These are phyloP conservation scores for Karalla daura DNA, from an alignment of 2,797 vertebrate species.

Conservation along the genomic window DNA sequence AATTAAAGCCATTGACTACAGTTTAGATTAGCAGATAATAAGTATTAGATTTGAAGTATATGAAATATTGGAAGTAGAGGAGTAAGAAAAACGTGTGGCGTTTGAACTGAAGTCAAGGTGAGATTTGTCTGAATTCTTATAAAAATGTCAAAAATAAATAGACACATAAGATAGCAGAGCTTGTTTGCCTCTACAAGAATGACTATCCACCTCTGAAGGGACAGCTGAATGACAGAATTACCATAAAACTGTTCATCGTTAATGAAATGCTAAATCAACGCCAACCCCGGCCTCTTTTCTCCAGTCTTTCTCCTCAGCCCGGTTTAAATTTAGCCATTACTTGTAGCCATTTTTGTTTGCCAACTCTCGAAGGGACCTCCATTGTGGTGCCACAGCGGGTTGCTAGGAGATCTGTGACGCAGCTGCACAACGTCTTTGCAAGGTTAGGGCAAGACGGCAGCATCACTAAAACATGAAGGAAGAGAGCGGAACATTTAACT, in stretches of 20 bases:
- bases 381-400: constrained; percentile 51
- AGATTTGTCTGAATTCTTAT: neutral
- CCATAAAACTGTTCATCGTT: neutral
- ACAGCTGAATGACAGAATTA: neutral
- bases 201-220: constrained; percentile 8
- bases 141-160: too few species aligned
- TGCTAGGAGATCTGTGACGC: constrained; percentile 69
- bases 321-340: constrained; percentile 48
- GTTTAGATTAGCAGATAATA: too few species aligned
- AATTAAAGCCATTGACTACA: too few species aligned
- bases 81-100: too few species aligned
- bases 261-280: constrained; percentile 5
- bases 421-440: constrained; percentile 29
- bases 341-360: constrained; percentile 45
- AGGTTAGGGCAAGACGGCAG: constrained; percentile 45
- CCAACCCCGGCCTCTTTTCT: neutral
- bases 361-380: constrained; percentile 48
- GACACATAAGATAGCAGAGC: neutral
- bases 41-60: too few species aligned
- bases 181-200: neutral
- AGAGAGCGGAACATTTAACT: too few species aligned
- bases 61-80: too few species aligned
- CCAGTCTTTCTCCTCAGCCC: constrained; percentile 10
- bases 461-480: constrained; percentile 48
- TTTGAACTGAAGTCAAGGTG: neutral